Conservation (phyloP, 2,113 vertebrate genomes). For the Tichodroma muraria region DNA sequence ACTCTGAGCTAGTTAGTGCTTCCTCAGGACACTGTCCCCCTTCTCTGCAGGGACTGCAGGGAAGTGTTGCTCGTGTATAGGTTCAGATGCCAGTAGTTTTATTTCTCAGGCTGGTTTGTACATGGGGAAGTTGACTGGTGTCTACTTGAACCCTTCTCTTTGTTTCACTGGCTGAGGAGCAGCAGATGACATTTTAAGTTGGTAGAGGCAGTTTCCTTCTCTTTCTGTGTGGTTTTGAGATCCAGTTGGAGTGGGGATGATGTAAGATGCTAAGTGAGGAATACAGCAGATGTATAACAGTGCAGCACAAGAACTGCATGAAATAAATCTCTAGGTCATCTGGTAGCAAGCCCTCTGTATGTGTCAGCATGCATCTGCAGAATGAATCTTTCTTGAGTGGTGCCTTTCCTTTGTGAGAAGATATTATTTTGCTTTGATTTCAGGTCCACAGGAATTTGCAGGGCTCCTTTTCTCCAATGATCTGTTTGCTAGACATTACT, state of each 20-base stretch:
- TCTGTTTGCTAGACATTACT: background rate
- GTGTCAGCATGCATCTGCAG: background rate
- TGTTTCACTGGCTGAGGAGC: background rate
- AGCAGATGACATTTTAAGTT: background rate
- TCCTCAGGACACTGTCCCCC: background rate
- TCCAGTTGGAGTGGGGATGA: background rate
- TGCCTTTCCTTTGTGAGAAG: background rate
- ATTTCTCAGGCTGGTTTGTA: background rate
- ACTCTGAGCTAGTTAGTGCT: background rate
- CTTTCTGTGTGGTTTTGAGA: background rate
- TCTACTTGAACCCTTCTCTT: background rate
- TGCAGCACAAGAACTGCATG: background rate
- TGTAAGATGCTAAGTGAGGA: background rate
- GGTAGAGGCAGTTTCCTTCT: background rate
- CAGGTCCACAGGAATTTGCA: background rate
- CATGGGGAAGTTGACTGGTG: background rate
- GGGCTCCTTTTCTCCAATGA: background rate
- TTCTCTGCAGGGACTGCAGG: background rate
- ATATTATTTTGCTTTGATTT: background rate
- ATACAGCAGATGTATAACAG: background rate
- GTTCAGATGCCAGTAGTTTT: background rate
- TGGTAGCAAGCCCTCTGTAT: background rate
- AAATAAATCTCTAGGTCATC: background rate
- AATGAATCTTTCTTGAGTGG: background rate
- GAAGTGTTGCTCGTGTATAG: background rate